Evolutionary conservation across 2,113 vertebrate species (phyloP).

Genomic region (Mastomys natalensis): DNA sequence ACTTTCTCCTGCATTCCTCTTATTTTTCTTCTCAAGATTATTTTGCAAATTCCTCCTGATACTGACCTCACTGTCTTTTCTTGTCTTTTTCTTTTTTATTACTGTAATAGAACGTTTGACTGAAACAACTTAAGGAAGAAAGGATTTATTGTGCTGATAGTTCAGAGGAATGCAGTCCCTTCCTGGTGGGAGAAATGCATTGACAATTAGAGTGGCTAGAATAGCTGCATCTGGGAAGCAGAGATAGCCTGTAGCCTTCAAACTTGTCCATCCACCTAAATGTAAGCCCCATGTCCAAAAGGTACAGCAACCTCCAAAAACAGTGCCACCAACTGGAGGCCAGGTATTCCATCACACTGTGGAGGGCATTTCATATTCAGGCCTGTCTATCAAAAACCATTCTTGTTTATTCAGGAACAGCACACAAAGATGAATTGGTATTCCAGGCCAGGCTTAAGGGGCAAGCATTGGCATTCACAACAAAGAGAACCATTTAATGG

Average conservation of each 20-base stretch:
- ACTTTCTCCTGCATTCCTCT: not conserved
- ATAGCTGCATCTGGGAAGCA: not conserved
- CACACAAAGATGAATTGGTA: not conserved
- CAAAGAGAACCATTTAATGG: conserved; percentile 17
- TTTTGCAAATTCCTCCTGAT: conserved; percentile 6
- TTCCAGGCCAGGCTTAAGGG: not conserved
- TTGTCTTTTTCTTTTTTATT: not conserved
- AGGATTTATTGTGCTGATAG: not conserved
- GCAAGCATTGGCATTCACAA: not conserved
- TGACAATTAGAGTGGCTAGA: not conserved
- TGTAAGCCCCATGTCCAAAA: not conserved
- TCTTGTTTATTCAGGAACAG: not conserved
- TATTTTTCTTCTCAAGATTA: conserved; percentile 28
- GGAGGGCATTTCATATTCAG: not conserved
- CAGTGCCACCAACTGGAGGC: not conserved
- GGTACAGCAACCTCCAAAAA: not conserved
- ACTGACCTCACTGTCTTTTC: not conserved
- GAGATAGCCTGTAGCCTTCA: not conserved
- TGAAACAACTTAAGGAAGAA: not conserved
- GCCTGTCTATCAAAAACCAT: not conserved
- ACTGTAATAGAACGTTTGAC: not conserved
- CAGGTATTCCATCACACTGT: not conserved
- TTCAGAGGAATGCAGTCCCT: not conserved
- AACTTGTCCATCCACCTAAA: not conserved
- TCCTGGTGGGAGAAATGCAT: not conserved